Conservation (phyloP, 2,888 invertebrate species). For the Orchesella flavescens region DNA sequence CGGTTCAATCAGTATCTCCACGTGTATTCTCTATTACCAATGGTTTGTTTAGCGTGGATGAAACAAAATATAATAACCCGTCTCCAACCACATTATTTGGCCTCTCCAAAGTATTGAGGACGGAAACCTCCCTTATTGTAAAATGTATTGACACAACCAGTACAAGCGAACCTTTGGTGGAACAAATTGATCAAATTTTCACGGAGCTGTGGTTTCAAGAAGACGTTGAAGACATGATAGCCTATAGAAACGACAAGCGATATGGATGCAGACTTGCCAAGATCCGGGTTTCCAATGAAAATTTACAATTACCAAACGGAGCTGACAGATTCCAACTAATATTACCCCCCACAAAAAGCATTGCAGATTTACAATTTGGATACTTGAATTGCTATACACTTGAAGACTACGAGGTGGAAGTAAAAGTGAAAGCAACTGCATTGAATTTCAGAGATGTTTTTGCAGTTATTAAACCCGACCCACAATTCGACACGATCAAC, state of each 20-base stretch:
- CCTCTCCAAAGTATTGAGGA: conserved; percentile 12
- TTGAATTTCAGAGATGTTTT: conserved; percentile 52
- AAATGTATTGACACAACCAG: conserved; percentile 21
- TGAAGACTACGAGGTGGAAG: conserved; percentile 36
- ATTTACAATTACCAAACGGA: conserved; percentile 20
- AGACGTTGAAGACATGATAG: neutral
- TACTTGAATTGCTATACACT: conserved; percentile 5
- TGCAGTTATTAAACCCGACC: conserved; percentile 37
- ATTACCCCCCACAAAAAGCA: conserved; percentile 17
- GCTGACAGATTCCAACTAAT: conserved; percentile 27
- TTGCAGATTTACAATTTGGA: conserved; percentile 30
- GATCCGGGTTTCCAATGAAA: conserved; percentile 13
- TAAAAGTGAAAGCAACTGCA: conserved; percentile 35
- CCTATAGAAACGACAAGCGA: neutral
- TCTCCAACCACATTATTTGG: conserved; percentile 16
- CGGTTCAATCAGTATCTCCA: conserved; percentile 4
- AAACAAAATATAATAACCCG: conserved; percentile 4
- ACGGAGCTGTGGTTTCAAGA: conserved; percentile 23
- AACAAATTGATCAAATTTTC: conserved; percentile 13
- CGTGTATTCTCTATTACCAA: neutral
- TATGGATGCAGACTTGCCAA: neutral
- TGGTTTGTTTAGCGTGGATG: neutral
- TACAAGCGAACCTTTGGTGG: neutral
- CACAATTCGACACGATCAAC: conserved; percentile 45
- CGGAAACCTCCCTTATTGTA: conserved; percentile 5